Base-by-base conservation (phyloP, 2,888 invertebrate species). In the Drosophila infuscata region DNA sequence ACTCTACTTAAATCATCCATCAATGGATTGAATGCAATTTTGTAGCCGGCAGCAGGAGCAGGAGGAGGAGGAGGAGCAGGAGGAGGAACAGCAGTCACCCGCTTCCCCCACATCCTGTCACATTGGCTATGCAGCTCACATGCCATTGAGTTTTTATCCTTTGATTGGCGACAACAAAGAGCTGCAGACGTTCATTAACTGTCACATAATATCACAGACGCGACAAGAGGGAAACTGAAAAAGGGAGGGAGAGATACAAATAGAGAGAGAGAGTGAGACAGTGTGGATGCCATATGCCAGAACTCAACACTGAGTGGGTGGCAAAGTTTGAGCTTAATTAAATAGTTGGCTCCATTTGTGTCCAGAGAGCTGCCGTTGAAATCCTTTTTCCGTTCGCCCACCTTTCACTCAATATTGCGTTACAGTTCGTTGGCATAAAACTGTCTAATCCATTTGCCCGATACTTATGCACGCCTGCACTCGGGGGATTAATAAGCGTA, bases 391-490 rank as follows among this genome's bases (percentile, higher is more conserved):
- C 54, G n/a, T 46, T 48, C 11, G 54, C 41, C 33, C 56, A 41
- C 41, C 57, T 53, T 38, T 29, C 29, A 11, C 29, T 30, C 46
- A 65, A 58, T 49, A 49, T 74, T 74, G 73, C 73, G 49, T 58
- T 52, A 62, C 56, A 51, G 29, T 58, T 48, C 30, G 49, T n/a
- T 57, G 65, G 52, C 77, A 87, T 79, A 81, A 81, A 81, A 84
- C 82, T 77, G 85, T 89, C 90, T 87, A 90, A 90, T 89, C 90
- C 85, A 86, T 89, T 86, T 89, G 88, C 88, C 79, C 86, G 83
- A 89, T 85, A 88, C 86, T 88, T 88, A 90, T 90, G 86, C 86
- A 87, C 86, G 86, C 86, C 75, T 86, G 86, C 88, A 87, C 86
- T 86, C 88, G 67, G 63, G 87, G 90, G 90, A 87, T 87, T 90